Conservation (phyloP, 2,797 vertebrate species). For the Chaetophractus vellerosus region DNA sequence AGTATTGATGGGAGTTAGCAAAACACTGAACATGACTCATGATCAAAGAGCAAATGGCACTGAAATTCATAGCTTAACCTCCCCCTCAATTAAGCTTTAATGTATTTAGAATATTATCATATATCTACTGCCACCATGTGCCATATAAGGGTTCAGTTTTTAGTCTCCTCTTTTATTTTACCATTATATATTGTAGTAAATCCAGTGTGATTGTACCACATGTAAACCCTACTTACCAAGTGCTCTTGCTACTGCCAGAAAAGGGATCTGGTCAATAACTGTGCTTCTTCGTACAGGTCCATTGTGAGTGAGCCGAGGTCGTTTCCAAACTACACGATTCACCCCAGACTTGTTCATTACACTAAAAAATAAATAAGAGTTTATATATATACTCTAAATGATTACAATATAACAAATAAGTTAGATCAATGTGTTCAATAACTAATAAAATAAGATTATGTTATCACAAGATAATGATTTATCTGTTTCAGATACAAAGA, state of each 20-base stretch:
- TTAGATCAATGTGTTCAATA: conserved; percentile 14
- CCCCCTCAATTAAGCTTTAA: not conserved
- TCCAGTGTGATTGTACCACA: conserved; percentile 37
- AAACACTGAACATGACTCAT: not conserved
- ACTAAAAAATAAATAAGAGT: conserved; percentile 86
- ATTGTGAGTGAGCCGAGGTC: conserved; percentile 96
- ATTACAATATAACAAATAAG: conserved; percentile 59
- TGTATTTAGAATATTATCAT: not conserved
- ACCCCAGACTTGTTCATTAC: conserved; percentile 99
- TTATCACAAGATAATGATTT: conserved; percentile 51
- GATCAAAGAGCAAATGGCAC: not conserved
- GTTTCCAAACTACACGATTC: conserved; percentile 98
- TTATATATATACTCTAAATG: conserved; percentile 57
- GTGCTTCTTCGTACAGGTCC: conserved; percentile 98
- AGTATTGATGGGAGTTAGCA: not conserved
- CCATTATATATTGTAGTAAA: not conserved
- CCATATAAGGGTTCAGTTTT: conserved; percentile 9
- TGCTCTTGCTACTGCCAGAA: conserved; percentile 97
- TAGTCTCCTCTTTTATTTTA: conserved; percentile 38
- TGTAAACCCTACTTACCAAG: conserved; percentile 92
- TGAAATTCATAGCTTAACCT: not conserved
- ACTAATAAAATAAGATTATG: conserved; percentile 44
- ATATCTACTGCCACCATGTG: not conserved
- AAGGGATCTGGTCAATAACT: conserved; percentile 98
- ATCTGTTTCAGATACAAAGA: conserved; percentile 61